These are phyloP conservation scores for Drosophila pandora DNA, from an alignment of 1,140 invertebrate species.

Conservation along the genomic window DNA sequence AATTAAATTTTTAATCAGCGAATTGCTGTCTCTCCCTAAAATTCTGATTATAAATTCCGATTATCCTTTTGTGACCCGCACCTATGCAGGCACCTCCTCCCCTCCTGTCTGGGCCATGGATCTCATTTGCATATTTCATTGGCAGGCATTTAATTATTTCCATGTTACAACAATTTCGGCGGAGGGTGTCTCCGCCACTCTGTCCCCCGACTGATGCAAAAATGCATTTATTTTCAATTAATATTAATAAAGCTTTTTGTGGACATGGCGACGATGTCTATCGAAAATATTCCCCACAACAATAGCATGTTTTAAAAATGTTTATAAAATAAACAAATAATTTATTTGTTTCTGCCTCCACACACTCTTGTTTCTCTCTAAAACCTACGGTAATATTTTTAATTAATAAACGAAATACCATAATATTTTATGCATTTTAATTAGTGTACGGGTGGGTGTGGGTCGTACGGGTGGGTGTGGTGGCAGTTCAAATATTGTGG, in stretches of 20 bases:
- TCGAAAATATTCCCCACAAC: no score
- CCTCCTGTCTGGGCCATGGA: conserved; percentile 34
- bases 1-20: no score
- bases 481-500: background rate
- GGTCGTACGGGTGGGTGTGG: no score
- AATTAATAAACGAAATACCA: background rate
- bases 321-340: background rate
- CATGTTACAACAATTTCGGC: conserved; percentile 67
- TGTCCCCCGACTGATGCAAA: conserved; percentile 11
- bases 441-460: background rate
- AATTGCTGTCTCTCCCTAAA: no score
- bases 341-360: no score
- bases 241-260: conserved; percentile 71
- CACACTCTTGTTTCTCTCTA: no score
- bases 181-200: background rate
- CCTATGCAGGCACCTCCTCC: background rate
- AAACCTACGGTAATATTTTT: background rate
- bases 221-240: conserved; percentile 81
- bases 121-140: conserved; percentile 81
- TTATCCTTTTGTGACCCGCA: background rate
- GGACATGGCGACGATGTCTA: background rate
- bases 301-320: background rate
- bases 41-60: background rate
- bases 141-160: conserved; percentile 80
- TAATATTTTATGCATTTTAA: conserved; percentile 1